Evolutionary conservation across 2,888 invertebrate genomes (phyloP), one percentile per base, ranked within the genome.

Genomic region (Rhodophaea formosa): DNA sequence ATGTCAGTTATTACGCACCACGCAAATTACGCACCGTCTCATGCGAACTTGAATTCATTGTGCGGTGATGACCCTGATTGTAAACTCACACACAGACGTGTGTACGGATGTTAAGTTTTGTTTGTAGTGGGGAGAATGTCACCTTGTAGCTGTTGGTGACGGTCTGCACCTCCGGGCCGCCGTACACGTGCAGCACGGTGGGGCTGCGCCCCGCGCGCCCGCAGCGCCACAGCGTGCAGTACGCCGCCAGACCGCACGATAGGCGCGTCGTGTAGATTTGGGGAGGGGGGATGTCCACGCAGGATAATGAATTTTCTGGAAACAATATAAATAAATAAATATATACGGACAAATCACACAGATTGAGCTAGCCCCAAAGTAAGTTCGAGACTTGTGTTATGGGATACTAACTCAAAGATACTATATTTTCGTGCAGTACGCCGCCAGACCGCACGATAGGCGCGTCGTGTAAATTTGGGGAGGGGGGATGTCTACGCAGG

Each of bases 121-220:
- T n/a, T n/a, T n/a, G n/a, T n/a, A n/a, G n/a, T n/a, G n/a, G n/a
- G n/a, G n/a, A n/a, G n/a, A n/a, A n/a, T n/a, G n/a, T 68, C 75
- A 97, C 97, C 93, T 97, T 97, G 77, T 97, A 98, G 7, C 96
- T 96, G 87, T 99, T 99, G 57, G 97, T 97, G 61, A 99, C 99
- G 43, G 98, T 94, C 89, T 99, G 99, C 52, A 99, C 98, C 83
- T 99, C 98, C 0, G 99, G 99, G 0, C 99, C 99, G 2, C 98
- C 99, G 81, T 99, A 99, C 56, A 99, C 97, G 85, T 98, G 98
- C 53, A 99, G 93, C 61, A 99, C 95, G 14, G 98, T 98, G 0
- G 99, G 99, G 89, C 98, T 97, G 62, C 95, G 81, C 39, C 84
- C 82, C 15, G 75, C 56, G 8, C 76, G 74, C 0, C 75, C 83